phyloP scores from a whole-genome alignment of 2,797 vertebrate species.

The Galago senegalensis region DNA sequence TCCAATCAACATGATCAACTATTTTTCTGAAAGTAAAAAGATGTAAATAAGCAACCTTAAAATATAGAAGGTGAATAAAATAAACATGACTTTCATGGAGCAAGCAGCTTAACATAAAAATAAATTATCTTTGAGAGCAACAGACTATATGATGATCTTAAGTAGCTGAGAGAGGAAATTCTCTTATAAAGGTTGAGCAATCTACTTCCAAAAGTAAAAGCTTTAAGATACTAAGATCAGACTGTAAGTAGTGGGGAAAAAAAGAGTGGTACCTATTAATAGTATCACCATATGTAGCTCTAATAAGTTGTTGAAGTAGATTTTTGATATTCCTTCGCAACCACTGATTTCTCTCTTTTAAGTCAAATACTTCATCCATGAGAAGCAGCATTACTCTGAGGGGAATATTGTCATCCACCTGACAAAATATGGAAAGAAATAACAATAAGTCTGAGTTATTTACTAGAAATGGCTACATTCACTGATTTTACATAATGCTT shows the following conservation, averaged over 20 bases:
- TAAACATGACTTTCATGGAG: background rate
- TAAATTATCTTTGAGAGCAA: constrained; percentile 28
- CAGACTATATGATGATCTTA: background rate
- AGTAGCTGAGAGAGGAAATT: constrained; percentile 34
- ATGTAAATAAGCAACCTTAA: constrained; percentile 39
- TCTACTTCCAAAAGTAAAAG: background rate
- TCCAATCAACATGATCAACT: constrained; percentile 98
- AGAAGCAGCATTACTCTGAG: constrained; percentile 98
- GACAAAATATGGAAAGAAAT: constrained; percentile 69
- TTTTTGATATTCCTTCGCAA: constrained; percentile 99
- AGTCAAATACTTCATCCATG: constrained; percentile 99
- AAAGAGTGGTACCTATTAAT: constrained; percentile 94
- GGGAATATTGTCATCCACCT: constrained; percentile 99
- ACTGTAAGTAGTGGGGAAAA: background rate
- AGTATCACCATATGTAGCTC: constrained; percentile 97
- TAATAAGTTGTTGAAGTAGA: constrained; percentile 97
- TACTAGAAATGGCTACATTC: background rate
- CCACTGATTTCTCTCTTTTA: constrained; percentile 99
- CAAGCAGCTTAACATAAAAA: constrained; percentile 7
- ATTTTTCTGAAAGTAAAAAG: constrained; percentile 95
- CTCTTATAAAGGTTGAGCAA: background rate
- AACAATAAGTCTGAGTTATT: background rate
- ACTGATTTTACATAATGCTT: background rate
- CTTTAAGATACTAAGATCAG: background rate
- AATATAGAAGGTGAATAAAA: constrained; percentile 30